These are phyloP conservation scores for Nansenia antarctica DNA, from an alignment of 2,113 vertebrate species.

Conservation along the genomic window DNA sequence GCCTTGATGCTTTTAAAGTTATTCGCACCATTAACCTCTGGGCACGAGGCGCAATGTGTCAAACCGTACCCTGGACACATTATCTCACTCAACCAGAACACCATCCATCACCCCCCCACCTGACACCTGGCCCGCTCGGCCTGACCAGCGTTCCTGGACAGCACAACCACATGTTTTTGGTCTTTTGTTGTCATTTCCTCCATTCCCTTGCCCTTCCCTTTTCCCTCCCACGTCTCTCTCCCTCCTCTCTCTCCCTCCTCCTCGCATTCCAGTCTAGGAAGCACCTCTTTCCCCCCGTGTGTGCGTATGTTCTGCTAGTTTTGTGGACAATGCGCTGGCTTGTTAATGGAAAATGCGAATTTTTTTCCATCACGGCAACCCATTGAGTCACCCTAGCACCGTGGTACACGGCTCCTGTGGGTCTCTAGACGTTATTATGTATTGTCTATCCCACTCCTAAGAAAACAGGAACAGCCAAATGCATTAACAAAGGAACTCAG, in stretches of 20 bases:
- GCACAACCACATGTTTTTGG: constrained; percentile 6
- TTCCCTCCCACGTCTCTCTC: constrained; percentile 20
- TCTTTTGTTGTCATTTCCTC: constrained; percentile 16
- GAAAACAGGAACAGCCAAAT: constrained; percentile 64
- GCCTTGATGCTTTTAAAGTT: too few species aligned
- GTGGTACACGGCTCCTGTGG: constrained; percentile 36
- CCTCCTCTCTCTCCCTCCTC: constrained; percentile 28
- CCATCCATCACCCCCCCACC: too few species aligned
- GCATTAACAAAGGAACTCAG: constrained; percentile 50
- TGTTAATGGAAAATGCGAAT: constrained; percentile 50
- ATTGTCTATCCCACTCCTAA: constrained; percentile 44
- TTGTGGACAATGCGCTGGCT: constrained; percentile 43
- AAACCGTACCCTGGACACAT: too few species aligned
- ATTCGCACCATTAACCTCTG: too few species aligned
- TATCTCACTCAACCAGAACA: too few species aligned
- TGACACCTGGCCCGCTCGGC: neutral
- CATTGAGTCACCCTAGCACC: constrained; percentile 17
- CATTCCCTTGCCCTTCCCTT: constrained; percentile 40
- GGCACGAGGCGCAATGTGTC: too few species aligned
- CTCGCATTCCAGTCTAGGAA: constrained; percentile 50
- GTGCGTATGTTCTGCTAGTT: constrained; percentile 18
- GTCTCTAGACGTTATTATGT: constrained; percentile 41
- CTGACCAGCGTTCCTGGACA: constrained; percentile 30
- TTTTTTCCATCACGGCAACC: constrained; percentile 58
- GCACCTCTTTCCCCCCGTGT: constrained; percentile 2